Percentiles rank a stretch among this genome's conserved stretches.
phyloP scores from a whole-genome alignment of 2,113 vertebrate genomes.

The Aphyosemion australe region DNA sequence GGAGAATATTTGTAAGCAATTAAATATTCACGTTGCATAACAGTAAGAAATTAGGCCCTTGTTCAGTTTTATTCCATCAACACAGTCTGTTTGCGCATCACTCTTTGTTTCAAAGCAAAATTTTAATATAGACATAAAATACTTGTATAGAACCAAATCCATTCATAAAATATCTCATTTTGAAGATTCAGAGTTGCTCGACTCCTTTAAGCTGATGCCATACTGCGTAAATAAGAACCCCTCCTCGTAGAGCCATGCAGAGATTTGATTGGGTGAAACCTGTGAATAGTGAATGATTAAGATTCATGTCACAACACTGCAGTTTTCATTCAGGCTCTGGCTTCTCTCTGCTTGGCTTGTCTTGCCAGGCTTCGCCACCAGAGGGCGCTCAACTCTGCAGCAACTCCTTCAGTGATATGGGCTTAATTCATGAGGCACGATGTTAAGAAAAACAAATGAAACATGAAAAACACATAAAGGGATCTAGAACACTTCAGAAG shows the following conservation, averaged over 20 bases:
- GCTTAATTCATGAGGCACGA: conserved; percentile 58
- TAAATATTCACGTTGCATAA: conserved; percentile 43
- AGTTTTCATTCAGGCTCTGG: conserved; percentile 62
- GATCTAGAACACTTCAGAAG: conserved; percentile 3
- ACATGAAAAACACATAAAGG: not conserved
- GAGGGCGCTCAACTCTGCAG: conserved; percentile 36
- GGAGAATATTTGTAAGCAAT: conserved; percentile 43
- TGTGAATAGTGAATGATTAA: conserved; percentile 68
- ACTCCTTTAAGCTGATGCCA: conserved; percentile 48
- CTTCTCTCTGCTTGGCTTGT: not conserved
- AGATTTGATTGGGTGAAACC: conserved; percentile 61
- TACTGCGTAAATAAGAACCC: conserved; percentile 21
- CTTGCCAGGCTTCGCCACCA: conserved; percentile 30
- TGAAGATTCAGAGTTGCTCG: conserved; percentile 15
- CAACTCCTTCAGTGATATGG: not conserved
- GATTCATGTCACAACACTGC: conserved; percentile 69
- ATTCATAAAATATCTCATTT: conserved; percentile 41
- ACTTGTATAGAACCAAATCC: conserved; percentile 43
- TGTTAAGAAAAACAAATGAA: conserved; percentile 38
- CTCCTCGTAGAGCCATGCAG: conserved; percentile 27
- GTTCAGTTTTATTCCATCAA: not conserved
- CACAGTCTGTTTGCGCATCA: conserved; percentile 9
- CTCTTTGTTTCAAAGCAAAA: conserved; percentile 24
- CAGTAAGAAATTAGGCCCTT: conserved; percentile 41
- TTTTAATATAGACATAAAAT: conserved; percentile 39